Base-by-base conservation (phyloP, 2,888 invertebrate species). In the Drosophila aldrichi region DNA sequence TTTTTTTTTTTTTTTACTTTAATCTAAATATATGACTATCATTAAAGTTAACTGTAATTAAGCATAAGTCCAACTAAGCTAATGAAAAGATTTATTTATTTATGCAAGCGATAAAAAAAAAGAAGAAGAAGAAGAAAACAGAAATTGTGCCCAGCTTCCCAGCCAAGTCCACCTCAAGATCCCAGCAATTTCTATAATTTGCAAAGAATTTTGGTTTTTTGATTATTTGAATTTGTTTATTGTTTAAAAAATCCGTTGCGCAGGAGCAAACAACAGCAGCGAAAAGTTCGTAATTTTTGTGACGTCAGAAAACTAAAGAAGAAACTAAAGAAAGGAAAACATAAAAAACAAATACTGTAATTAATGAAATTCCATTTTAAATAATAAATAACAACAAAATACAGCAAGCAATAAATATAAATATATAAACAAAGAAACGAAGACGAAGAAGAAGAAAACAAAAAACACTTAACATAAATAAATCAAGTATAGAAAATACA, bases 181-280 rank as follows among this genome's bases (percentile, higher is more conserved):
- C 38, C 38, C n/a, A 18, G 18, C 32, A 6, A 10, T 48, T 32
- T 6, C n/a, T 12, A 18, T 29, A 8, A 36, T 52, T 36, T 38
- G 38, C 16, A 0, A 6, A 2, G 0, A n/a, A 7, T 41, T 57
- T 57, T 38, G 7, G 43, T 59, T 38, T 49, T 52, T 38, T 14
- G 14, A 6, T 36, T 0, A 16, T 44, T 48, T 64, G 12, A 54
- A 52, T 75, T 72, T 72, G 61, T 73, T 85, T 79, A 72, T 67
- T 78, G 57, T 91, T 91, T 91, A 85, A 88, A 52, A 92, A 92
- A 91, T 91, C 92, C 91, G 92, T 88, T 91, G 91, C 90, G 87
- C 91, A 81, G 87, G 74, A 68, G 60, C 79, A 74, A 74, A 70
- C 66, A 81, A 70, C 82, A 81, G 70, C 84, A 88, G 88, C 89